Conservation (phyloP, 1,140 invertebrate genomes). For the Aphis craccivora region DNA sequence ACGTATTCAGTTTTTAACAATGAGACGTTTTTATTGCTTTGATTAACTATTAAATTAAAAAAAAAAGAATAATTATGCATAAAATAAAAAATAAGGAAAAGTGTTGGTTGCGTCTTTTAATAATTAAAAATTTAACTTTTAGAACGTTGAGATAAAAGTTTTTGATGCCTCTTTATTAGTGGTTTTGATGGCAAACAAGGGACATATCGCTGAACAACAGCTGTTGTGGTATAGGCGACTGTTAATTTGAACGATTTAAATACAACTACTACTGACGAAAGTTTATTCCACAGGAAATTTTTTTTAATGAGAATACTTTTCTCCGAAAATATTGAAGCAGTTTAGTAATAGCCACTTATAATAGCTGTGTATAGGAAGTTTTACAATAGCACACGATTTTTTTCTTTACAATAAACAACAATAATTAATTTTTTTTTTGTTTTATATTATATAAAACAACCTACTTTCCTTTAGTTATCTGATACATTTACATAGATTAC, state of each 20-base stretch:
- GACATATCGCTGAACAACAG: conserved; percentile 45
- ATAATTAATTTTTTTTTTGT: not conserved
- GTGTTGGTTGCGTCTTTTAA: not conserved
- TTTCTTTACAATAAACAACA: not conserved
- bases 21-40: not conserved
- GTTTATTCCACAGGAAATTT: not conserved
- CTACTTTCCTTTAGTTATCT: not conserved
- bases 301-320: conserved; percentile 51
- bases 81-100: not conserved
- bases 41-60: not conserved
- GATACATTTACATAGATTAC: not conserved
- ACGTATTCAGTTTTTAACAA: not conserved
- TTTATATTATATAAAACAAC: not conserved
- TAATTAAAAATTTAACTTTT: conserved; percentile 42
- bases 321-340: conserved; percentile 2
- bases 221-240: conserved; percentile 24
- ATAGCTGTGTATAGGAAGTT: not conserved
- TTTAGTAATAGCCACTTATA: conserved; percentile 25
- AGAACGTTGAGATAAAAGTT: conserved; percentile 16
- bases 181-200: not conserved
- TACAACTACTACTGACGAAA: not conserved
- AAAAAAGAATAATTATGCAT: not conserved
- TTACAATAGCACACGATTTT: not conserved
- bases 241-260: conserved; percentile 49
- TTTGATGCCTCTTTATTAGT: not conserved